Base-by-base conservation (phyloP, 2,888 invertebrate genomes). In the Caenorhabditis afra region DNA sequence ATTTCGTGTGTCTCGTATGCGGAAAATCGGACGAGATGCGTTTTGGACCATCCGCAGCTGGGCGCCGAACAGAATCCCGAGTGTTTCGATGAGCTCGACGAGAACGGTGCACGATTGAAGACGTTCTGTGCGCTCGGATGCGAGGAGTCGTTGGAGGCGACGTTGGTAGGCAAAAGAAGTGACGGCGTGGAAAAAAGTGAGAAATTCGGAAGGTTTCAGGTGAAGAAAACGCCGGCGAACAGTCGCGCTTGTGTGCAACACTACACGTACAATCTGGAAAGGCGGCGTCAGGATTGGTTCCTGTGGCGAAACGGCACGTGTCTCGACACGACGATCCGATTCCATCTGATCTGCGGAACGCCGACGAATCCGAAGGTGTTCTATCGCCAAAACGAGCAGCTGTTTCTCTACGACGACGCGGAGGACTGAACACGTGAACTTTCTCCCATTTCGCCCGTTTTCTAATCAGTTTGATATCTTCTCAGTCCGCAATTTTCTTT, bases 101-200 rank as follows among this genome's bases (percentile, higher is more conserved):
- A 78, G 53, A 85, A 85, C 81, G 65, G 79, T 49, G 82, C 76
- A 20, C 58, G 70, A 45, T 75, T 81, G n/a, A 79, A 84, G 7
- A 81, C 83, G 18, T 87, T 83, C 62, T 87, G 87, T 59, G 81
- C 85, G 11, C 70, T 87, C 41, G 82, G 85, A 50, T 87, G 87
- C 65, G 87, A 87, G 55, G 87, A 87, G 55, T 86, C 87, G 1
- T 81, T 86, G 58, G 87, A 87, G 61, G 83, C 87, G 8, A 86
- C 87, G 10, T 76, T 87, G 50, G 71, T 77, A 23, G 29, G 29
- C 0, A 7, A 10, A 44, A 1, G 11, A 29, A 29, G 29, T 29
- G 29, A 29, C 29, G 29, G 29, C 3, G 29, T n/a, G n/a, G n/a
- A n/a, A n/a, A n/a, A n/a, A n/a, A n/a, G n/a, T n/a, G n/a, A n/a